Conservation (phyloP, 2,888 invertebrate species). For the Muschampia staudingeri region DNA sequence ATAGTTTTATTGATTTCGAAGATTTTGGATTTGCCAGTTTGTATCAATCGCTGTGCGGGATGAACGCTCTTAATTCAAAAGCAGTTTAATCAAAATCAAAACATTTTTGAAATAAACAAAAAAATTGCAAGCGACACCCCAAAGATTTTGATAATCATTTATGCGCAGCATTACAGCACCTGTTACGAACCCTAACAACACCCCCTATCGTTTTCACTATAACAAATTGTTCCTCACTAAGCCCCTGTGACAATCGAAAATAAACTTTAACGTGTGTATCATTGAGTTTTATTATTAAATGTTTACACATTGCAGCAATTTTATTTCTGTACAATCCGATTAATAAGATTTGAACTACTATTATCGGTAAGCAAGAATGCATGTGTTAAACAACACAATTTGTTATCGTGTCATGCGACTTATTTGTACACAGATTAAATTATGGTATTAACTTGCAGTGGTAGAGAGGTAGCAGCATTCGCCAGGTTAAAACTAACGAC, state of each 20-base stretch:
- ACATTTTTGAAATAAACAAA: conserved; percentile 9
- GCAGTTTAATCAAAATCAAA: conserved; percentile 14
- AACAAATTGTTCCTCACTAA: conserved; percentile 24
- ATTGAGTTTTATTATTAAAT: conserved; percentile 6
- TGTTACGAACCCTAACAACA: conserved; percentile 38
- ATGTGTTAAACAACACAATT: conserved; percentile 36
- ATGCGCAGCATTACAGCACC: conserved; percentile 46
- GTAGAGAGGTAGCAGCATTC: not conserved
- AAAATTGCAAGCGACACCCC: conserved; percentile 31
- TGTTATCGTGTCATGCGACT: conserved; percentile 19
- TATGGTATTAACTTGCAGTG: conserved; percentile 7
- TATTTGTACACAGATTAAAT: conserved; percentile 30
- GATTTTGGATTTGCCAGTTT: too few relatives aligned
- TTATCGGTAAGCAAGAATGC: conserved; percentile 67
- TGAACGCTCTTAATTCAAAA: not conserved
- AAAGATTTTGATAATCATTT: conserved; percentile 39
- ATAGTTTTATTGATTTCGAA: too few relatives aligned
- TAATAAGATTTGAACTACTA: conserved; percentile 78
- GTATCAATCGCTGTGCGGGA: too few relatives aligned
- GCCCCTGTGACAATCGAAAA: not conserved
- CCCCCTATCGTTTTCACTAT: conserved; percentile 28
- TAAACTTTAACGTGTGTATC: not conserved
- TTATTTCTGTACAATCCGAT: conserved; percentile 71
- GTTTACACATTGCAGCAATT: conserved; percentile 38
- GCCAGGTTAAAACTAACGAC: too few relatives aligned